These are phyloP conservation scores for Molorchus minor DNA, from an alignment of 2,888 invertebrate species.

Conservation along the genomic window DNA sequence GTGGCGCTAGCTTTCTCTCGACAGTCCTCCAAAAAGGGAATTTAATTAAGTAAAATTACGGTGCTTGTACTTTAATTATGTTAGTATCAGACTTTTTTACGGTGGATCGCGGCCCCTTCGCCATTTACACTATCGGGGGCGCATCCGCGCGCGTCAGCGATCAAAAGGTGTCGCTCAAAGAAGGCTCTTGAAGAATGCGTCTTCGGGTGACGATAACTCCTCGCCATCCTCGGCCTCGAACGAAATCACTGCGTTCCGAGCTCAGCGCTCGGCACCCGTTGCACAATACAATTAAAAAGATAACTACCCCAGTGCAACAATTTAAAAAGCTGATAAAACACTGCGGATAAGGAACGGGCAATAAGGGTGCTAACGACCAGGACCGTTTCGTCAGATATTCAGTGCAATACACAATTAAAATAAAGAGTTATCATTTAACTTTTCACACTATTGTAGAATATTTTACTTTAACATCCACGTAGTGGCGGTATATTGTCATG, in stretches of 20 bases:
- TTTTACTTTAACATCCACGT: too few relatives aligned
- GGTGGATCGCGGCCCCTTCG: conserved; percentile 50
- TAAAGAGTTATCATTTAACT: too few relatives aligned
- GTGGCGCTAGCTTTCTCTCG: conserved; percentile 43
- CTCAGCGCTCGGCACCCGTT: background rate
- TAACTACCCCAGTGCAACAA: conserved; percentile 55
- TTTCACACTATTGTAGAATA: too few relatives aligned
- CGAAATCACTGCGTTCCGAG: conserved; percentile 4
- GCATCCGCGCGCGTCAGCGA: conserved; percentile 56
- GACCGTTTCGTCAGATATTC: conserved; percentile 12
- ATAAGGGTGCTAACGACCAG: conserved; percentile 27
- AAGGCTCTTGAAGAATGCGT: conserved; percentile 31
- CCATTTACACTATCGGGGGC: conserved; percentile 52
- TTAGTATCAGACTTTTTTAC: conserved; percentile 65
- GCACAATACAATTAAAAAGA: conserved; percentile 58
- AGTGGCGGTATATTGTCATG: too few relatives aligned
- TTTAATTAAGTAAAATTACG: conserved; percentile 68
- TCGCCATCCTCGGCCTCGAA: background rate
- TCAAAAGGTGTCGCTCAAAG: conserved; percentile 60
- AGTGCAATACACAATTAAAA: too few relatives aligned
- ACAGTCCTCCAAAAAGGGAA: conserved; percentile 63
- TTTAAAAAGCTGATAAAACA: conserved; percentile 52
- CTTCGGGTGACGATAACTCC: conserved; percentile 12
- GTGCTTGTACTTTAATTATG: conserved; percentile 68
- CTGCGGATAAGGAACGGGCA: conserved; percentile 35